Evolutionary conservation across 2,888 invertebrate species (phyloP), one percentile per base, ranked within the genome.

Genomic region (Apodemia zela): DNA sequence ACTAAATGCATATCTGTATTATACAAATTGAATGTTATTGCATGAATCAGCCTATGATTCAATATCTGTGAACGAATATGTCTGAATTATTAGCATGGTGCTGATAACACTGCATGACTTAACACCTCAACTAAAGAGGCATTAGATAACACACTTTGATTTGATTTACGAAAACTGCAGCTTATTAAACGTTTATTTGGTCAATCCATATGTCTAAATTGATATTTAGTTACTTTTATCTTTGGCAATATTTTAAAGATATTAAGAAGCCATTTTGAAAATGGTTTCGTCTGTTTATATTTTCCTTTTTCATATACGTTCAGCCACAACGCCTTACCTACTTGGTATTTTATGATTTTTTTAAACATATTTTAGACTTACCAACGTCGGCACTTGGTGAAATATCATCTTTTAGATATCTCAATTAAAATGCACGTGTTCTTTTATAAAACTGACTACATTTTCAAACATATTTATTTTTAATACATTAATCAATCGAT

Each of bases 11-110:
- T 75, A 71, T 72, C 68, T 70, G 65, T 69, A 65, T 42, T 69
- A 70, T 67, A 69, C 67, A 58, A 64, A 64, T 65, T 69, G 65
- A 59, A 67, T 69, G 65, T 68, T 67, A 65, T 66, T 77, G 81
- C 82, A 81, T 81, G 80, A 75, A 73, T 77, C 76, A 75, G 66
- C 67, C 68, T 62, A 65, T 73, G 75, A 73, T 72, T 73, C 74
- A 73, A 69, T 61, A 21, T 21, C 54, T 54, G 25, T 54, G 54
- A 54, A 54, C 54, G 54, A 54, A 21, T 54, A 21, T 54, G 15
- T 25, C 21, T 51, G 21, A 54, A 13, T 25, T 13, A 25, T 54
- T 54, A 54, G 54, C 54, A 54, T 54, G 54, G 5, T 54, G 54
- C 25, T 54, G 54, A 54, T 54, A 54, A 18, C 54, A 54, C 54